Evolutionary conservation across 2,888 invertebrate species (phyloP), one percentile per base, ranked within the genome.

Genomic region (Agrochola lychnidis): DNA sequence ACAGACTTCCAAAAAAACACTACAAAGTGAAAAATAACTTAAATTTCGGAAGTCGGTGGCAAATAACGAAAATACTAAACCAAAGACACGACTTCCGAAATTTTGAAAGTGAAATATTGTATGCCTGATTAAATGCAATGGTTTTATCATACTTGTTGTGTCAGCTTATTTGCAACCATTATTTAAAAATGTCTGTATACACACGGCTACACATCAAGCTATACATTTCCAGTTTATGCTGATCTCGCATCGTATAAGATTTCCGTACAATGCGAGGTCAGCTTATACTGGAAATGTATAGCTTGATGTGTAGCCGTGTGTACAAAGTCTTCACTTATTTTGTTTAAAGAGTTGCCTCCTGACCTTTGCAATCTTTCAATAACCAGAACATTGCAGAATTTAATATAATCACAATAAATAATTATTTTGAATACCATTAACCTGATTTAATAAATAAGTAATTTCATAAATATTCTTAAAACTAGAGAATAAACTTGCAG

Each of bases 331-430:
- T 76, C 66, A 76, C 53, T 76, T 63, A 64, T 45, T 76, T 53
- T 64, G 45, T 76, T 53, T 56, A 77, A 77, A 64, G 36, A 80
- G 42, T 45, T 66, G 59, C 64, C 66, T 59, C 45, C 14, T 78
- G 78, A 78, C 78, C 80, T 72, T 59, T 72, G 36, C 79, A 79
- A 78, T 78, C 80, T 66, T 79, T 45, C 71, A 69, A 59, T 68
- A 56, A 73, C 68, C 75, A 30, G 30, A 62, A 72, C 25, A 66
- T 72, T 72, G 59, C 73, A 66, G 66, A 59, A 53, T 40, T 53
- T 30, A 19, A 64, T 70, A 19, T 61, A 69, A 53, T 78, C 36
- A 61, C 36, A 57, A 22, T 19, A 67, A 14, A 57, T 56, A 36
- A 77, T 45, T 10, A 77, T 66, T 78, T 78, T 57, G 22, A 77